phyloP scores from a whole-genome alignment of 2,113 vertebrate species.

The Speoplatyrhinus poulsoni region DNA sequence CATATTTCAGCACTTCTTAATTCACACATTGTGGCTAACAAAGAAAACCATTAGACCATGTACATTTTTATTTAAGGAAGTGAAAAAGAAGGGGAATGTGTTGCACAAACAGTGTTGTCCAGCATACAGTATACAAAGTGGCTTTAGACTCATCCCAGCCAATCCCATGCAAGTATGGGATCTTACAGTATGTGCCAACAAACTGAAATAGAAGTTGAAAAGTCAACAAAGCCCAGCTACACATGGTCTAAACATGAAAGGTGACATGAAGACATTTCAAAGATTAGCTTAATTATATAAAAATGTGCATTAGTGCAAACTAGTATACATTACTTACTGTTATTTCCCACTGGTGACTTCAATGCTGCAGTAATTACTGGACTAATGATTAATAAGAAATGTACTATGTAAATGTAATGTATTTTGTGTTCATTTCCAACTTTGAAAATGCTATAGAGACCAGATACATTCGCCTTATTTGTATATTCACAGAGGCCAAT shows the following conservation, averaged over 20 bases:
- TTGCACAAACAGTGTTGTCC: slow-evolving; percentile 53
- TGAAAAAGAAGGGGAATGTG: slow-evolving; percentile 57
- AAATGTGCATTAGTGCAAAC: slow-evolving; percentile 58
- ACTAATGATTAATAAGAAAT: neutral
- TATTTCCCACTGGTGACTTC: neutral
- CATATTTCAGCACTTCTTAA: neutral
- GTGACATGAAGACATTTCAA: slow-evolving; percentile 36
- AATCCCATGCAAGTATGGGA: slow-evolving; percentile 33
- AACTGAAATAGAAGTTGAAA: neutral
- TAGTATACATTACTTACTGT: slow-evolving; percentile 17
- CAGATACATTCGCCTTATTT: slow-evolving; percentile 11
- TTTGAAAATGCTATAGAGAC: slow-evolving; percentile 1
- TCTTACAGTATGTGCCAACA: slow-evolving; percentile 30
- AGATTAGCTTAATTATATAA: slow-evolving; percentile 25
- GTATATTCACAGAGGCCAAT: neutral
- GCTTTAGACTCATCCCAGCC: slow-evolving; percentile 48
- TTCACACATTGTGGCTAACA: neutral
- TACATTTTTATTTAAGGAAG: slow-evolving; percentile 60
- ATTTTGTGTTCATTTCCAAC: slow-evolving; percentile 3
- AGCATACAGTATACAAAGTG: slow-evolving; percentile 59
- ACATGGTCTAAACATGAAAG: neutral
- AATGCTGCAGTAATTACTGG: slow-evolving; percentile 2
- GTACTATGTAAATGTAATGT: slow-evolving; percentile 7
- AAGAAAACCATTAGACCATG: slow-evolving; percentile 20
- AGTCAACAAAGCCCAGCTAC: neutral